A percentile compares a stretch with the other conserved stretches of the same genome.
These are phyloP conservation scores for Pocillopora grandis DNA, from an alignment of 92 coral and sea anemone genomes.

Conservation along the genomic window DNA sequence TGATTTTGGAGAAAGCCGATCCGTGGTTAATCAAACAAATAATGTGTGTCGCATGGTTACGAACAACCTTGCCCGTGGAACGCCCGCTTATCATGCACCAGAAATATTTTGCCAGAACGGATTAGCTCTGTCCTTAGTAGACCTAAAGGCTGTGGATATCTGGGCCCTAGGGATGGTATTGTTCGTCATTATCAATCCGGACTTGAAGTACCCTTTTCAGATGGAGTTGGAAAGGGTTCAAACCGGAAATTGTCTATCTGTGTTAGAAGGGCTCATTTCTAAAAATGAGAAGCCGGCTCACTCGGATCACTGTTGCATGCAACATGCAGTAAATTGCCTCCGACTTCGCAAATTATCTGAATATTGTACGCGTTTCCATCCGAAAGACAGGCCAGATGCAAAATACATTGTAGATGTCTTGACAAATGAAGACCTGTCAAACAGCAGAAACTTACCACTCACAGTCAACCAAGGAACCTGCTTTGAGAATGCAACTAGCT, in stretches of 20 bases:
- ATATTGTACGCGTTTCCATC: slow-evolving; percentile 3
- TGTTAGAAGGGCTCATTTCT: slow-evolving; percentile 39
- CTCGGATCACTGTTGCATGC: slow-evolving; percentile 48
- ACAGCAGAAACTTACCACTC: slow-evolving; percentile 54
- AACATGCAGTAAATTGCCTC: slow-evolving; percentile 64
- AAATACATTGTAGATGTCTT: slow-evolving; percentile 18
- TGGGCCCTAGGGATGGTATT: slow-evolving; percentile 75
- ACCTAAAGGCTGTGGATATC: slow-evolving; percentile 64
- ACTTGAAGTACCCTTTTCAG: slow-evolving; percentile 64
- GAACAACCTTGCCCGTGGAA: slow-evolving; percentile 50
- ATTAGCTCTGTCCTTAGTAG: slow-evolving; percentile 45
- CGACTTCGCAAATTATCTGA: slow-evolving; percentile 11
- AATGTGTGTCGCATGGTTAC: slow-evolving; percentile 53
- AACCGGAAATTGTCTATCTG: slow-evolving; percentile 28
- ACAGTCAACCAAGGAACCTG: slow-evolving; percentile 65
- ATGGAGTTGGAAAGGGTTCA: slow-evolving; percentile 34
- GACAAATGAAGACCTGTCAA: slow-evolving; percentile 4
- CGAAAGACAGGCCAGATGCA: slow-evolving; percentile 33
- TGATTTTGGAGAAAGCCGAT: slow-evolving; percentile 68
- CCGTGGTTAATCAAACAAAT: slow-evolving; percentile 49
- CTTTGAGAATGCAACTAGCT: slow-evolving; percentile 41
- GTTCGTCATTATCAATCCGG: slow-evolving; percentile 64
- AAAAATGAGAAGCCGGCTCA: slow-evolving; percentile 44
- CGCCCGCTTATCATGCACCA: slow-evolving; percentile 66
- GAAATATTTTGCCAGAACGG: slow-evolving; percentile 43